Evolutionary conservation across 2,113 vertebrate species (phyloP).

Genomic region (Ceyx margarethae): DNA sequence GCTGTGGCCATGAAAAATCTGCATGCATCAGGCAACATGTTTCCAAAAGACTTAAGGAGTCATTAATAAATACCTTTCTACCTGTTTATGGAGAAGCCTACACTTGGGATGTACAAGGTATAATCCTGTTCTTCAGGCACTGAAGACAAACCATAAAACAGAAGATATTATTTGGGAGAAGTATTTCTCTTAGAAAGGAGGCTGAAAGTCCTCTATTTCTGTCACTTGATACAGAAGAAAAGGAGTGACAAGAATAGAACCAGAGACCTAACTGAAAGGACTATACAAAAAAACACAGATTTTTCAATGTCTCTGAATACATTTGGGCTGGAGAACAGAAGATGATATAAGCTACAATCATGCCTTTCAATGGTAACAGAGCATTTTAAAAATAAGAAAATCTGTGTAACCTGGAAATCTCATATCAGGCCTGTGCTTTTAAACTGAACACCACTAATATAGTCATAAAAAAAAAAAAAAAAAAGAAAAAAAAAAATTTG

Average conservation of each 20-base stretch:
- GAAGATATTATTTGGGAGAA: background rate
- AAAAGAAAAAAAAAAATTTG: background rate
- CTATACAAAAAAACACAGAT: background rate
- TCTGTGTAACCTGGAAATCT: background rate
- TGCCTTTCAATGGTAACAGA: background rate
- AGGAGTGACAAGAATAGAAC: background rate
- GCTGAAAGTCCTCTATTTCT: background rate
- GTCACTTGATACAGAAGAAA: background rate
- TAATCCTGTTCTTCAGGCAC: background rate
- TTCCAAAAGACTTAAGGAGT: background rate
- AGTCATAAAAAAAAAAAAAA: background rate
- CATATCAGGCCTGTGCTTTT: background rate
- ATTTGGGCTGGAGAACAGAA: background rate
- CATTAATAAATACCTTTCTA: background rate
- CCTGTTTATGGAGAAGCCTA: background rate
- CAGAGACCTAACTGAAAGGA: background rate
- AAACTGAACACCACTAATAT: background rate
- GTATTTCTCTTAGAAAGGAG: background rate
- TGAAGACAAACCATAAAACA: background rate
- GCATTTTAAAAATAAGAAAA: background rate
- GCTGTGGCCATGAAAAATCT: background rate
- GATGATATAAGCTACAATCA: background rate
- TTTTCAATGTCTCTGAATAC: background rate
- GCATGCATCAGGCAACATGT: background rate
- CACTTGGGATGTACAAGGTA: background rate